Evolutionary conservation across 1,140 invertebrate genomes (phyloP).

Genomic region (Leptopilina boulardi): DNA sequence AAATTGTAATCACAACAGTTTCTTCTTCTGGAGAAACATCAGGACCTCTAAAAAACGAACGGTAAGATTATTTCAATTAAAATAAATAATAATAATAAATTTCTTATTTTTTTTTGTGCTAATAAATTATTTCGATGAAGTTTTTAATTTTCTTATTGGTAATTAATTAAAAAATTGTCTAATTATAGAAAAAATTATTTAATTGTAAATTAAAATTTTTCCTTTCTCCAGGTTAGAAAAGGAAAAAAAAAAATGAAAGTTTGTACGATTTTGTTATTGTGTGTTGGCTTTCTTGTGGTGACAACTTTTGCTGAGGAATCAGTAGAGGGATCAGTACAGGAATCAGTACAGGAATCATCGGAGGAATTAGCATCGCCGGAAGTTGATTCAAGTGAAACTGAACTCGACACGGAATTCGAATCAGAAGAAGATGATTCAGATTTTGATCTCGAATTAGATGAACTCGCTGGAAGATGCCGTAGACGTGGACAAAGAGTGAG

Average conservation of each 20-base stretch:
- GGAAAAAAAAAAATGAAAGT: background rate
- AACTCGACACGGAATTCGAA: background rate
- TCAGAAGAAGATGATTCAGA: background rate
- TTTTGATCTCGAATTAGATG: background rate
- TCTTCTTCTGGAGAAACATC: too few species aligned
- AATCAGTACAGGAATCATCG: background rate
- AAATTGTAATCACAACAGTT: too few species aligned
- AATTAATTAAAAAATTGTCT: too few species aligned
- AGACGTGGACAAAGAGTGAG: background rate
- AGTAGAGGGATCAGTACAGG: background rate
- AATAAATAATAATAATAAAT: too few species aligned
- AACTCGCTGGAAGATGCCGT: background rate
- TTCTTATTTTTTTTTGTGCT: too few species aligned
- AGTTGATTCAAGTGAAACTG: background rate
- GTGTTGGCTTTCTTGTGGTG: background rate
- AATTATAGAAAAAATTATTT: too few species aligned
- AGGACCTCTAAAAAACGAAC: too few species aligned
- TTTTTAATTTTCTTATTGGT: too few species aligned
- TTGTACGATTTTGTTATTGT: background rate
- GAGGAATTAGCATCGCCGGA: background rate
- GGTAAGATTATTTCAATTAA: too few species aligned
- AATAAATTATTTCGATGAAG: too few species aligned
- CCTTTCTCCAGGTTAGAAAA: background rate
- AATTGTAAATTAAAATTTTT: too few species aligned
- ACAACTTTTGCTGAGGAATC: background rate